phyloP scores from a whole-genome alignment of 2,113 vertebrate genomes.

The Chlorocebus sabaeus region DNA sequence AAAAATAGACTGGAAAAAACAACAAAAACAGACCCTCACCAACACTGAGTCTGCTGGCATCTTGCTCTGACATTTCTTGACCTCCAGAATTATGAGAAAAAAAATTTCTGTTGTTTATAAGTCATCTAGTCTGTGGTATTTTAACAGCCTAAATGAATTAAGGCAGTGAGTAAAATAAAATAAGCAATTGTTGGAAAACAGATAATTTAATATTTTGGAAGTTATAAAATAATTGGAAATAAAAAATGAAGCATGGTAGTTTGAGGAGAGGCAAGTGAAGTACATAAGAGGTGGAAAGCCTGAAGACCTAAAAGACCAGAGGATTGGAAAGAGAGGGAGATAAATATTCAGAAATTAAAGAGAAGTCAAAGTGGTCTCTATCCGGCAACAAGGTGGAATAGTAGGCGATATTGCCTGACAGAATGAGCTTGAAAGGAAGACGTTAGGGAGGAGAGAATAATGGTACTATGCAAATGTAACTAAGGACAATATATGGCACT shows the following conservation, averaged over 20 bases:
- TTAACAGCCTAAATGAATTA: not conserved
- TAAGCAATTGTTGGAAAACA: not conserved
- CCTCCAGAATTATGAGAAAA: not conserved
- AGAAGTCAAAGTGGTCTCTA: not conserved
- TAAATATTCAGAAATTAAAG: not conserved
- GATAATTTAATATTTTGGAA: not conserved
- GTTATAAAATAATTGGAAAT: not conserved
- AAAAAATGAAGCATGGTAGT: not conserved
- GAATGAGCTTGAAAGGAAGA: not conserved
- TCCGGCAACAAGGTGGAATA: not conserved
- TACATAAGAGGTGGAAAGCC: not conserved
- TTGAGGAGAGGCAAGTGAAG: fast-evolving
- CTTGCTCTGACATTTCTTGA: no score
- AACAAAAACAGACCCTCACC: no score
- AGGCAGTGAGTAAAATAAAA: not conserved
- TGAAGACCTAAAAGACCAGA: not conserved
- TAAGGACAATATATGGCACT: not conserved
- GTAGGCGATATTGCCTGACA: not conserved
- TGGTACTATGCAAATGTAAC: not conserved
- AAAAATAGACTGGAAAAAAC: no score
- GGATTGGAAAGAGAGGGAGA: not conserved
- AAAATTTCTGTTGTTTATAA: not conserved
- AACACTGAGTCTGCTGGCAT: not conserved
- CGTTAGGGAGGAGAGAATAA: not conserved
- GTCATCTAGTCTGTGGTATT: not conserved